These are phyloP conservation scores for Syngnathus floridae DNA, from an alignment of 2,113 vertebrate species.

Conservation along the genomic window DNA sequence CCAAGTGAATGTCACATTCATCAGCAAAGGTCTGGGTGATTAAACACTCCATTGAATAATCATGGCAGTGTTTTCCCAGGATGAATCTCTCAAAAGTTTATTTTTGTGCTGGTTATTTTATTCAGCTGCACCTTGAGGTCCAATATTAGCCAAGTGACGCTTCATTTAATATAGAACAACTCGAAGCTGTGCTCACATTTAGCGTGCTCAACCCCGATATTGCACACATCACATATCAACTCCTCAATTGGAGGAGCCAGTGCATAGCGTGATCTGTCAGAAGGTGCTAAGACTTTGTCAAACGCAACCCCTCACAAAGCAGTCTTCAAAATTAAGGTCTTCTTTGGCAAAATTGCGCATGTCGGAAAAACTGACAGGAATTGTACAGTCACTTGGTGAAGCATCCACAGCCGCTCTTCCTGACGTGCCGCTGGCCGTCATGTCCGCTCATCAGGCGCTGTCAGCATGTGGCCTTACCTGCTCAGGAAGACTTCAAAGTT, in stretches of 20 bases:
- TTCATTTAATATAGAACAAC: background rate
- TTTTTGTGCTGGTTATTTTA: constrained; percentile 22
- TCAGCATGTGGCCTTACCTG: constrained; percentile 28
- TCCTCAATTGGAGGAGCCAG: constrained; percentile 54
- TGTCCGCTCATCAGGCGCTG: constrained; percentile 52
- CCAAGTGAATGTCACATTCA: constrained; percentile 47
- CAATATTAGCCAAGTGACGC: constrained; percentile 2
- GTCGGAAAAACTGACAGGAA: constrained; percentile 51
- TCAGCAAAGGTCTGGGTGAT: constrained; percentile 36
- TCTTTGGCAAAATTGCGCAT: constrained; percentile 52
- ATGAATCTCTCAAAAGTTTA: constrained; percentile 20
- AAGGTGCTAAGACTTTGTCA: constrained; percentile 63
- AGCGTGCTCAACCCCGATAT: constrained; percentile 9
- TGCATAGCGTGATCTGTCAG: constrained; percentile 62
- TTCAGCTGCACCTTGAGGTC: constrained; percentile 8
- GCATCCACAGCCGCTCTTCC: constrained; percentile 31
- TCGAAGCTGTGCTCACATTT: background rate
- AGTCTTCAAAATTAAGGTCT: constrained; percentile 52
- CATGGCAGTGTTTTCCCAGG: constrained; percentile 27
- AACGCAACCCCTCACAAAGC: constrained; percentile 47
- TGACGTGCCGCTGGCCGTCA: constrained; percentile 38
- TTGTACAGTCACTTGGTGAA: constrained; percentile 42
- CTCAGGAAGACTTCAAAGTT: constrained; percentile 31
- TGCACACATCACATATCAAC: constrained; percentile 59
- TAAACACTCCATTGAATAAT: constrained; percentile 43